These are phyloP conservation scores for Gymnarchus niloticus DNA, from an alignment of 2,113 vertebrate species.

Conservation along the genomic window DNA sequence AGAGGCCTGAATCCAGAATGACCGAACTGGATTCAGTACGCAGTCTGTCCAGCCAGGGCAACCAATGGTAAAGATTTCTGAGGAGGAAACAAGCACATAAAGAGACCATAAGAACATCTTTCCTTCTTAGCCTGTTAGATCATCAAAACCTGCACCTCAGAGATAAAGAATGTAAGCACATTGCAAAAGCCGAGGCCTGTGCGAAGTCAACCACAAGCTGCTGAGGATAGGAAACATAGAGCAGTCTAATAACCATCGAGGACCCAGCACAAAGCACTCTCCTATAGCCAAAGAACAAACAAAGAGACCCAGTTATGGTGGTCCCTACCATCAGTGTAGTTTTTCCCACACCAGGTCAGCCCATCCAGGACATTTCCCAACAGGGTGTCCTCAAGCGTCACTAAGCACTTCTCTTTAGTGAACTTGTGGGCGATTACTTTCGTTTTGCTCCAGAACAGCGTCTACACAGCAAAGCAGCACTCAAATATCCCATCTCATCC, in stretches of 20 bases:
- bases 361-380: constrained; percentile 66
- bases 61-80: constrained; percentile 50
- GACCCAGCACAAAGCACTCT: background rate
- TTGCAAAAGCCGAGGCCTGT: background rate
- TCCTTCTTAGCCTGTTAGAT: background rate
- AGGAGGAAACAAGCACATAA: constrained; percentile 14
- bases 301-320: background rate
- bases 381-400: constrained; percentile 74
- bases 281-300: background rate
- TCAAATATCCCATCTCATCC: background rate
- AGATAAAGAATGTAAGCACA: background rate
- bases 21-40: constrained; percentile 45
- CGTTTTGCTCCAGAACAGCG: constrained; percentile 82
- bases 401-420: constrained; percentile 49
- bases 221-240: too few relatives aligned
- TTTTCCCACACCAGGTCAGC: constrained; percentile 75
- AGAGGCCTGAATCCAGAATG: constrained; percentile 54
- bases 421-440: constrained; percentile 55
- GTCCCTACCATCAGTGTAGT: constrained; percentile 48
- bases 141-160: background rate
- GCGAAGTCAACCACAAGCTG: background rate
- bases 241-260: background rate
- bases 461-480: constrained; percentile 49
- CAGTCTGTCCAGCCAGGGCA: constrained; percentile 48
- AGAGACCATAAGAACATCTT: background rate